A percentile compares a stretch with the other conserved stretches of the same genome.
phyloP scores from a whole-genome alignment of 2,797 vertebrate genomes.

The Sebastes taczanowskii region DNA sequence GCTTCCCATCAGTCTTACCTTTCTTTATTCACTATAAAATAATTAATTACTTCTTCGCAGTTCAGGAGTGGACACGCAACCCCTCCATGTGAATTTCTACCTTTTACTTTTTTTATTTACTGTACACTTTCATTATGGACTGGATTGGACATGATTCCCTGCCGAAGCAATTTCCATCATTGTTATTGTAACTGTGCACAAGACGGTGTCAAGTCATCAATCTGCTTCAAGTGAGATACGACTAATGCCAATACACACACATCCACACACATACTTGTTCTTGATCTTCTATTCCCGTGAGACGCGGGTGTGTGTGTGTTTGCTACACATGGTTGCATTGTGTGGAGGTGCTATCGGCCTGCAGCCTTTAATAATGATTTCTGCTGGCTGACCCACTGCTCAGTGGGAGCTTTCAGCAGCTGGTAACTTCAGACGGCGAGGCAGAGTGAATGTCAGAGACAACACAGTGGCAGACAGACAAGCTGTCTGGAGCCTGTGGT shows the following conservation, averaged over 20 bases:
- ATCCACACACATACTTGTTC: not conserved
- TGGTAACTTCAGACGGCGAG: conserved; percentile 73
- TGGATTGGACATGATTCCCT: not conserved
- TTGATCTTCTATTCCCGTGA: not conserved
- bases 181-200: not conserved
- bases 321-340: conserved; percentile 52
- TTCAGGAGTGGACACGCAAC: not conserved
- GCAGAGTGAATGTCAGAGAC: conserved; percentile 72
- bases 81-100: not conserved
- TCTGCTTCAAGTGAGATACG: not conserved
- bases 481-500: conserved; percentile 82
- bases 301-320: conserved; percentile 31
- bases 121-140: not conserved
- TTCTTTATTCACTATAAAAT: not conserved
- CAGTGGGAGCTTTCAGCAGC: conserved; percentile 71
- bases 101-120: not conserved
- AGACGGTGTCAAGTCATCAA: not conserved
- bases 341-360: conserved; percentile 51
- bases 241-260: not conserved
- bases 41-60: not conserved
- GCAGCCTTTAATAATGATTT: conserved; percentile 65
- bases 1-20: not conserved
- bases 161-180: not conserved
- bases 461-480: conserved; percentile 71
- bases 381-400: conserved; percentile 61